These are phyloP conservation scores for Drosophila subpulchrella DNA, from an alignment of 1,140 invertebrate genomes.

Conservation along the genomic window DNA sequence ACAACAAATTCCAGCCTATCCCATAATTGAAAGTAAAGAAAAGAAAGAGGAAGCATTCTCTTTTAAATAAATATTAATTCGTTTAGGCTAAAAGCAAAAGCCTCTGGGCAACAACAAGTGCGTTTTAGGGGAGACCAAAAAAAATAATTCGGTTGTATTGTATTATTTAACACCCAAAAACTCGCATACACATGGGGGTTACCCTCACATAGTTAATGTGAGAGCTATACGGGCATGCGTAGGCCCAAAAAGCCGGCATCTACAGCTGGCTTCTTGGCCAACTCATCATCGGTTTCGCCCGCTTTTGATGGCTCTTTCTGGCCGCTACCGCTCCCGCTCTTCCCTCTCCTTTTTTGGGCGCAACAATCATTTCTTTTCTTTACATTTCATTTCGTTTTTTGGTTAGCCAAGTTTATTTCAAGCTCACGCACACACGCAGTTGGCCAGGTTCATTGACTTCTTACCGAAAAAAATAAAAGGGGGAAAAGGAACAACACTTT, in stretches of 20 bases:
- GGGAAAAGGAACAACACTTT: conserved; percentile 42
- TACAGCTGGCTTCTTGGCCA: conserved; percentile 54
- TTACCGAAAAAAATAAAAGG: conserved; percentile 63
- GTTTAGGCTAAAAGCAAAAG: conserved; percentile 43
- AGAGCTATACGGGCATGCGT: conserved; percentile 42
- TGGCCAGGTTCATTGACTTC: conserved; percentile 77
- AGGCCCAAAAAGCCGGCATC: conserved; percentile 56
- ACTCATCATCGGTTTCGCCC: conserved; percentile 60
- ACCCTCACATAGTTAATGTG: conserved; percentile 17
- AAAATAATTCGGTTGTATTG: conserved; percentile 48
- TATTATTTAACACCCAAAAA: conserved; percentile 75
- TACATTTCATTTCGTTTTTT: conserved; percentile 63
- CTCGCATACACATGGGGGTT: conserved; percentile 2
- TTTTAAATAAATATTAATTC: conserved; percentile 55
- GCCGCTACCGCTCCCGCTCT: conserved; percentile 7
- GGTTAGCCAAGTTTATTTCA: conserved; percentile 74
- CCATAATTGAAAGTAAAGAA: conserved; percentile 77
- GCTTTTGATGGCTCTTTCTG: conserved; percentile 56
- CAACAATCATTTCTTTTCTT: conserved; percentile 77
- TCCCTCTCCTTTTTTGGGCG: conserved; percentile 47
- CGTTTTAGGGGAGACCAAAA: conserved; percentile 65
- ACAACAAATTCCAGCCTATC: conserved; percentile 48
- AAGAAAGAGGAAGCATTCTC: conserved; percentile 40
- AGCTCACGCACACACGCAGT: conserved; percentile 67
- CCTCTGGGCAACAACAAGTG: conserved; percentile 60